Base-by-base conservation (phyloP, 2,113 vertebrate genomes). In the Psephotus haematonotus region DNA sequence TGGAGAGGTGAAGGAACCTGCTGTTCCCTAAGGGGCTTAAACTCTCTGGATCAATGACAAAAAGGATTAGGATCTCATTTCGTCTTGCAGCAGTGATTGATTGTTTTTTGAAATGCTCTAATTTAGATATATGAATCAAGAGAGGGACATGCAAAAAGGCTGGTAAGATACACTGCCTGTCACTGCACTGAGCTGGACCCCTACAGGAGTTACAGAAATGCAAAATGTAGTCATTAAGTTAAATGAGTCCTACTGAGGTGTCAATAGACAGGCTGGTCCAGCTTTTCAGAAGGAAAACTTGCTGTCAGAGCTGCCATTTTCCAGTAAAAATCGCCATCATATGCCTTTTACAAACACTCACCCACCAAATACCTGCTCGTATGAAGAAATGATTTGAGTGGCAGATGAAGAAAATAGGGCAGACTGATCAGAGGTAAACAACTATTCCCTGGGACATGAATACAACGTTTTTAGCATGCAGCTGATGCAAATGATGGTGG, bases 131-230 rank as follows among this genome's bases (percentile, higher is more conserved):
- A 5, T 1, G 1, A 14, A 39, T 68, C 63, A 63, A 85, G 17
- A 72, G 89, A 90, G 23, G 62, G n/a, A 47, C 41, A 19, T 5
- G 23, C 17, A 77, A 22, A 60, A 83, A 63, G 43, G 17, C 64
- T 86, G 69, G 12, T 12, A 53, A 77, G 17, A 29, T 59, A 49
- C 24, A 16, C 10, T 50, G 59, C 19, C 49, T 91, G 25, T 37
- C 0, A 0, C 41, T 53, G 25, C 44, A 19, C 25, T 31, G 44
- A 88, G 24, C 28, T 63, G 1, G 1, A 43, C 33, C 72, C 47
- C 57, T 65, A 3, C 3, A 5, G 37, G 69, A 74, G 33, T 52
- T 49, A 70, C 2, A 64, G 33, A 92, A 83, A 82, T 49, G 25
- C 4, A 69, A 87, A 89, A 67, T 63, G 35, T 29, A 78, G 22